Evolutionary conservation across 1,140 invertebrate species (phyloP).

Genomic region (Trachymyrmex septentrionalis): DNA sequence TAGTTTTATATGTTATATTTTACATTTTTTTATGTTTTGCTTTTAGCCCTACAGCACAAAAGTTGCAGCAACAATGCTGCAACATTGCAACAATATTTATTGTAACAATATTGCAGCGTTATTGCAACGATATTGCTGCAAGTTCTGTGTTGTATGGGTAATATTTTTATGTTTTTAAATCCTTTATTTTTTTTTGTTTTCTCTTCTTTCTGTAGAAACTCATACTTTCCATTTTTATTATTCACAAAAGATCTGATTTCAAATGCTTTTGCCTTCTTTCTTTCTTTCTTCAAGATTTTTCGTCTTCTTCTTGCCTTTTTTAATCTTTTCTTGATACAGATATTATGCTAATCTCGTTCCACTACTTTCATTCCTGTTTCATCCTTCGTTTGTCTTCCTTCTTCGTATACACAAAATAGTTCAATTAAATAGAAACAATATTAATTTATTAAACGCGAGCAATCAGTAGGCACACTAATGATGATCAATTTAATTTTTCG

Average conservation of each 20-base stretch:
- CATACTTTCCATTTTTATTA: conserved; percentile 17
- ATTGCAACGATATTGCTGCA: too few species aligned
- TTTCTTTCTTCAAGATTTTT: conserved; percentile 10
- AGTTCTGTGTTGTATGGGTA: too few species aligned
- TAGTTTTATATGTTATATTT: conserved; percentile 52
- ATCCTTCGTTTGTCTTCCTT: neutral
- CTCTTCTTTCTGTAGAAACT: conserved; percentile 12
- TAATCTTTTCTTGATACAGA: conserved; percentile 62
- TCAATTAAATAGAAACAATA: conserved; percentile 72
- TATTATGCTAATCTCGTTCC: conserved; percentile 49
- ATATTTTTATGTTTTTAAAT: conserved; percentile 16
- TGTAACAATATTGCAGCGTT: too few species aligned
- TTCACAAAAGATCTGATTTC: conserved; percentile 46
- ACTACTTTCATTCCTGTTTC: neutral
- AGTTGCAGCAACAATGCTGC: too few species aligned
- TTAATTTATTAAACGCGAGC: conserved; percentile 52
- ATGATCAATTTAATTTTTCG: conserved; percentile 57
- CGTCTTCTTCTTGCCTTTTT: conserved; percentile 49
- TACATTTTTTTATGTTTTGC: neutral
- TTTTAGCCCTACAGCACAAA: too few species aligned
- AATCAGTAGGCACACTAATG: conserved; percentile 43
- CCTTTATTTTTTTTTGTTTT: neutral
- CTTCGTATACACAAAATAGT: conserved; percentile 3
- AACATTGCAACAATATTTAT: too few species aligned
- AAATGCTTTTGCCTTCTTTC: conserved; percentile 2